Evolutionary conservation across 2,888 invertebrate species (phyloP), one percentile per base, ranked within the genome.

Genomic region (Xestobium rufovillosum): DNA sequence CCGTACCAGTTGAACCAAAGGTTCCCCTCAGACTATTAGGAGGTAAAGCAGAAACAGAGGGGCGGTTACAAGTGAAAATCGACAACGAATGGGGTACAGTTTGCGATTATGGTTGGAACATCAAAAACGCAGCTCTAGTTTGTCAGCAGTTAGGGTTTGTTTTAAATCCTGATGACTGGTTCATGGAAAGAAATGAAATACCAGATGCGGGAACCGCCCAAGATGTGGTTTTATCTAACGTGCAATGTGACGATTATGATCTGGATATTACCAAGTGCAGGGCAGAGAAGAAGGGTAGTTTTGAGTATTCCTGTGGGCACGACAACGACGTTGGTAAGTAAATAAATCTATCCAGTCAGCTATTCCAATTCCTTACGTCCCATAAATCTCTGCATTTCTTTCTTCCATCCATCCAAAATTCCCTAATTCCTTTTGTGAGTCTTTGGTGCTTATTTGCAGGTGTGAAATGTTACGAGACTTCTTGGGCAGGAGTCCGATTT

Each of bases 21-120:
- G 69, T 80, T 1, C 82, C 84, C 1, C 81, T 94, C 3, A 73
- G 91, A 44, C 69, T 95, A 19, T 70, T 88, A 1, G 90, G 90
- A 12, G 92, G 92, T 1, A 72, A 75, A 43, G 81, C 82, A 2
- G 76, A 76, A 34, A 75, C 79, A 25, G 92, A 95, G 69, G 98
- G 98, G 1, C 73, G 95, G 47, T 62, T 91, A 23, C 88, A 90
- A 70, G 77, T 96, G 0, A 76, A 80, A 53, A 70, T 95, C 4
- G 78, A 85, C 40, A 83, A 83, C 1, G 79, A 81, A 59, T 97
- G 97, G 97, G 97, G 97, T 19, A 96, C 96, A 0, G 89, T 98
- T 1, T 98, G 98, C 60, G 89, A 89, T 65, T 90, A 97, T 59
- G 88, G 86, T 29, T 98, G 97, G 95, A 92, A 83, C 28, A 81